Percentiles rank a stretch among this genome's conserved stretches.
These are phyloP conservation scores for Anhinga anhinga DNA, from an alignment of 2,113 vertebrate genomes.

Conservation along the genomic window DNA sequence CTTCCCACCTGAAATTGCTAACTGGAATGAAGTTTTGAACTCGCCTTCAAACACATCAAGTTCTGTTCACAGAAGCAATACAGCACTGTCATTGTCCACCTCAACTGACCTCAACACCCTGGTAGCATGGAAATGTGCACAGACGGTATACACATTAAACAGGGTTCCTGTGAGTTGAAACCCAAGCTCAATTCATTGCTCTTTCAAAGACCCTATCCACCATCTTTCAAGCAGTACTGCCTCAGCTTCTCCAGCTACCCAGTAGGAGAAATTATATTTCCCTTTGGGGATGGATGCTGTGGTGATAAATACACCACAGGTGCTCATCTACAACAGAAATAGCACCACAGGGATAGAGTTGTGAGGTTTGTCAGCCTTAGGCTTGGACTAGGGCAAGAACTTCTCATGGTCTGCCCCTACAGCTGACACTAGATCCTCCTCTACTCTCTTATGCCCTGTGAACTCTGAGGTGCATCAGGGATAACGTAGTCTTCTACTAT, in stretches of 20 bases:
- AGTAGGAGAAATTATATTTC: background rate
- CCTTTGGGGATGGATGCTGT: background rate
- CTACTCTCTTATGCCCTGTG: background rate
- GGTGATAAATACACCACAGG: background rate
- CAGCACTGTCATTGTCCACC: background rate
- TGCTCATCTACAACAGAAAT: background rate
- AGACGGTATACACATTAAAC: background rate
- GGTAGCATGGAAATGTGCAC: background rate
- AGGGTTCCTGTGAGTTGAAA: background rate
- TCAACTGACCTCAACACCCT: too few species aligned
- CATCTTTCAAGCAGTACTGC: background rate
- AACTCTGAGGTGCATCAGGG: background rate
- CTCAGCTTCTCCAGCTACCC: background rate
- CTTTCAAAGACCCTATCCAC: background rate
- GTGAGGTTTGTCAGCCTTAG: background rate
- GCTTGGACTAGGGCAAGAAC: background rate
- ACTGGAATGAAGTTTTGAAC: background rate
- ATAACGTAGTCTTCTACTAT: background rate
- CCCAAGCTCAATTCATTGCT: background rate
- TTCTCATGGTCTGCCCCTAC: background rate
- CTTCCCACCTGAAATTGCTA: background rate
- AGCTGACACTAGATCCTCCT: background rate
- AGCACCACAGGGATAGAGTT: background rate
- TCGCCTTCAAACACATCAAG: background rate
- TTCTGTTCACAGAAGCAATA: background rate